Conservation (phyloP, 2,888 invertebrate genomes). For the Drosophila maculinotata region DNA sequence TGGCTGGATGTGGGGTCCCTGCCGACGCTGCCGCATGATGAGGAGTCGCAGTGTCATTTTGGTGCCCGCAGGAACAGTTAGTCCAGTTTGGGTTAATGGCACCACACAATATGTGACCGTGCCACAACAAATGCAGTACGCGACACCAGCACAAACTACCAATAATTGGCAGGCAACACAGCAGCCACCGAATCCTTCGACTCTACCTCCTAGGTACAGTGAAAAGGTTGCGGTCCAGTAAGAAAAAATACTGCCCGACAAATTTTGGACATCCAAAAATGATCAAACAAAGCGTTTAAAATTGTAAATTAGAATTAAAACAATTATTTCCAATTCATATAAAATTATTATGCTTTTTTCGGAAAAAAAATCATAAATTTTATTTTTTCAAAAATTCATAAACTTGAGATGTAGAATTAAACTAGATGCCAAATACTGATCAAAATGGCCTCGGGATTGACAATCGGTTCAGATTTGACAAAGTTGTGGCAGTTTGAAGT, state of each 20-base stretch:
- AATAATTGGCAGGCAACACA: constrained; percentile 2
- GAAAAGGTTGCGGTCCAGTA: constrained; percentile 15
- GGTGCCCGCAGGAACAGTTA: background rate
- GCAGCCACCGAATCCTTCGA: background rate
- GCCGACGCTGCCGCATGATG: constrained; percentile 3
- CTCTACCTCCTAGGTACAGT: constrained; percentile 3
- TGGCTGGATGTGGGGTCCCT: constrained; percentile 25
- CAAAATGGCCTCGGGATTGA: too few species aligned
- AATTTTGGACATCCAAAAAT: background rate
- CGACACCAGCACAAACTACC: background rate
- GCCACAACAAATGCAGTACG: background rate
- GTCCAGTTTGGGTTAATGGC: background rate
- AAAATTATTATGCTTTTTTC: too few species aligned
- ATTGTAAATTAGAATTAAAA: too few species aligned
- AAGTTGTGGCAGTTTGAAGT: too few species aligned
- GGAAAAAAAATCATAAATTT: too few species aligned
- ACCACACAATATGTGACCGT: constrained; percentile 5
- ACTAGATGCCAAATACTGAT: too few species aligned
- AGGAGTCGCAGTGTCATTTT: constrained; percentile 11
- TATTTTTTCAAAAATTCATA: too few species aligned
- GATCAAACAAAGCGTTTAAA: background rate
- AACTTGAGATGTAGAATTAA: too few species aligned
- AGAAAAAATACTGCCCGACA: too few species aligned
- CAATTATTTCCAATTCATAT: too few species aligned
- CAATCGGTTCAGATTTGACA: too few species aligned